Base-by-base conservation (phyloP, 2,888 invertebrate species). In the Beris morrisii region DNA sequence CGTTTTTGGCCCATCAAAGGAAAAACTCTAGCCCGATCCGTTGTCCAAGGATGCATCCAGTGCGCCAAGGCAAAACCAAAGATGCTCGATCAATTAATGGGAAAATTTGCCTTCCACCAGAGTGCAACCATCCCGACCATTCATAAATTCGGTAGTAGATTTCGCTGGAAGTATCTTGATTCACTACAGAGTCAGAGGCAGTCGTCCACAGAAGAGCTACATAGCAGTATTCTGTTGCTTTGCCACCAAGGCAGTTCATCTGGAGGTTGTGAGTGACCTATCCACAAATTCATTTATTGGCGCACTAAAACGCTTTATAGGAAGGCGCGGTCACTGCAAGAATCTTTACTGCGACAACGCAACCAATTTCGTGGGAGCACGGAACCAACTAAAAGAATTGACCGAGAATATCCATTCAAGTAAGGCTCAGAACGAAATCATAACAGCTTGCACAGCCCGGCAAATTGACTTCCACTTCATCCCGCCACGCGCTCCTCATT, bases 1-100 rank as follows among this genome's bases (percentile, higher is more conserved):
- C 63, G 66, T 58, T 74, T 70, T 67, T 74, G 73, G 73, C 70
- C 70, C 6, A 67, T 73, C 9, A 65, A 70, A 5, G 72, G 67
- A 12, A 67, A 69, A 54, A 70, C 53, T 31, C 52, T 69, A n/a
- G 67, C 69, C 3, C 61, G 66, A 31, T 68, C 50, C 45, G 44
- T 70, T 52, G 61, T 71, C 13, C 59, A 65, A 12, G 28, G 63
- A 31, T 73, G 72, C 52, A 48, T 72, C 2, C 66, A 56, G 22
- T 72, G 72, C 55, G 63, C 44, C 12, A 65, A 64, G 53, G 54
- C 65, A 1, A 68, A 57, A n/a, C 70, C 70, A 38, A 64, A 68
- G 52, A 13, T 70, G 11, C 3, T 58, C 5, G 22, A 64, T 0
- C 73, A 72, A 53, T 15, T 72, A 9, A 75, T 75, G 73, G 73